These are phyloP conservation scores for Stomorhina lunata DNA, from an alignment of 2,888 invertebrate genomes.

Conservation along the genomic window DNA sequence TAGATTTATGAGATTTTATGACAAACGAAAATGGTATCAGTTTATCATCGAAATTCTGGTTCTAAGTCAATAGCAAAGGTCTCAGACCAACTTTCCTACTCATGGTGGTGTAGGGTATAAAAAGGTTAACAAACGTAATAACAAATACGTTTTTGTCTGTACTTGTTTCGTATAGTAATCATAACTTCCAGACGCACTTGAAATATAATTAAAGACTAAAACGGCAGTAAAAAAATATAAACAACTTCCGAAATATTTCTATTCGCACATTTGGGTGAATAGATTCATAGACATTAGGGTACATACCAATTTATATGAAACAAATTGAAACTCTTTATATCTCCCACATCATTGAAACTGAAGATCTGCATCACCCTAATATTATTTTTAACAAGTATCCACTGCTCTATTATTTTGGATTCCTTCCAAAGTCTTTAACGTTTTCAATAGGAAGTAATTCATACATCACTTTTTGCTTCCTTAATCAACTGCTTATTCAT, in stretches of 20 bases:
- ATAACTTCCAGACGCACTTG: conserved; percentile 59
- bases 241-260: neutral
- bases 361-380: neutral
- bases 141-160: conserved; percentile 32
- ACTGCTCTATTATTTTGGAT: conserved; percentile 13
- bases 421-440: neutral
- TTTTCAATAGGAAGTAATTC: conserved; percentile 5
- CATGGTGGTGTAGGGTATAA: too few relatives aligned
- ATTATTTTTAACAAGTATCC: neutral
- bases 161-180: conserved; percentile 37
- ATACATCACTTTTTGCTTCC: neutral
- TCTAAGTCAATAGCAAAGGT: too few relatives aligned
- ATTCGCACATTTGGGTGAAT: neutral
- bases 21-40: too few relatives aligned
- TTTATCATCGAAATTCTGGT: too few relatives aligned
- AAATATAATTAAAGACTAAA: conserved; percentile 6
- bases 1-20: too few relatives aligned
- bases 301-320: neutral
- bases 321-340: too few relatives aligned
- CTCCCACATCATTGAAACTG: neutral
- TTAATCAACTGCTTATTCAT: conserved; percentile 50
- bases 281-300: neutral
- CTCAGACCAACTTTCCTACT: too few relatives aligned
- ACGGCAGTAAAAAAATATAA: neutral
- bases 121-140: conserved; percentile 53